Evolutionary conservation across 1,140 invertebrate genomes (phyloP), one percentile per base, ranked within the genome.

Genomic region (Zaprionus vittiger): DNA sequence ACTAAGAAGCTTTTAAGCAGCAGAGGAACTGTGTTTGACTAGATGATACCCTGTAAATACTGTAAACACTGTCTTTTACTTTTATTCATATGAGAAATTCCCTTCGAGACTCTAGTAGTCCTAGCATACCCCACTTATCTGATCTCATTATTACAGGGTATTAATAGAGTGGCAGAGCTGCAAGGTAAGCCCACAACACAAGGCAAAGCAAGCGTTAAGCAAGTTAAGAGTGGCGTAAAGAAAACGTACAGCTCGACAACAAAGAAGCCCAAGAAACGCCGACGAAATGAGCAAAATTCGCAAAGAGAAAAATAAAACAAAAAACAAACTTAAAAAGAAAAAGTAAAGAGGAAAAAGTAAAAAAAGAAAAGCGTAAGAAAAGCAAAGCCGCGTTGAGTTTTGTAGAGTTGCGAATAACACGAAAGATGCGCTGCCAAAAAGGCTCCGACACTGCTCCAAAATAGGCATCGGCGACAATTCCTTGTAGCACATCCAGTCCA

Each of bases 181-280:
- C 61, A 64, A 70, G 41, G 41, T 49, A 69, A 55, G 52, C 28
- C 26, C 54, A 49, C 56, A 71, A 60, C 49, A 52, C 47, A 20
- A 44, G 37, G 52, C 37, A 59, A 54, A 56, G 78, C 61, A 64
- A 37, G 80, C 70, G 60, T 67, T 77, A 81, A 80, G 79, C 60
- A 49, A 77, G 75, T 77, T 72, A 68, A 76, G 59, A 76, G 80
- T 38, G 60, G 56, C 75, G 52, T 56, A 4, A 37, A 49, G 61
- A 77, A 81, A 52, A 66, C 61, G 49, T 54, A 61, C 59, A 66
- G 44, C 41, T 38, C 20, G 0, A 59, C 56, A 73, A 73, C 41
- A 47, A 65, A 55, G 20, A 47, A 65, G 54, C 20, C 65, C 56
- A 63, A 26, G 63, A 61, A 70, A 60, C n/a, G 64, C 56, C 38